phyloP scores from a whole-genome alignment of 2,888 invertebrate genomes.

The Drosophila flavopinicola region DNA sequence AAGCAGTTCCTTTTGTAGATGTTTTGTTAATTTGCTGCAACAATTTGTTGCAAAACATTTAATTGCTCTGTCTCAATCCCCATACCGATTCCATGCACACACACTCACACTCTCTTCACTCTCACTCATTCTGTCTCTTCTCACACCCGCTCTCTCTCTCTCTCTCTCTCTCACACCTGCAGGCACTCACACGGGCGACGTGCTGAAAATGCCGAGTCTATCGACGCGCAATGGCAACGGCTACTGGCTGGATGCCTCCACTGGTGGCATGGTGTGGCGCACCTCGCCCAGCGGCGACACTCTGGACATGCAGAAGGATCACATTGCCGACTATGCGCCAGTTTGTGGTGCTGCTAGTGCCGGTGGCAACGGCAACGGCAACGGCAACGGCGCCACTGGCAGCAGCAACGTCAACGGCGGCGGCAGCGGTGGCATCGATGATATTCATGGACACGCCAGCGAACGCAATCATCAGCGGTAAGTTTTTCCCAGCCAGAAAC shows the following conservation, averaged over 20 bases:
- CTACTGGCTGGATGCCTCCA: slow-evolving; percentile 84
- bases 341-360: slow-evolving; percentile 80
- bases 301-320: slow-evolving; percentile 84
- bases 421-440: slow-evolving; percentile 58
- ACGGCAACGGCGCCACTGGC: slow-evolving; percentile 38
- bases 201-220: slow-evolving; percentile 84
- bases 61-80: slow-evolving; percentile 74
- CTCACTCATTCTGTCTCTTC: background rate
- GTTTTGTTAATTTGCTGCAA: slow-evolving; percentile 63
- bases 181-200: slow-evolving; percentile 84
- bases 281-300: slow-evolving; percentile 82
- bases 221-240: slow-evolving; percentile 83
- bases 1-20: slow-evolving; percentile 31
- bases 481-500: slow-evolving; percentile 47
- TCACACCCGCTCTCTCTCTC: slow-evolving; percentile 3
- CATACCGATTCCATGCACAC: background rate
- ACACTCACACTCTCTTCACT: slow-evolving; percentile 1
- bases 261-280: slow-evolving; percentile 84
- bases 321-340: slow-evolving; percentile 84
- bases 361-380: slow-evolving; percentile 52
- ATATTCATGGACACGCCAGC: slow-evolving; percentile 70
- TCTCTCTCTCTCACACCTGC: slow-evolving; percentile 51
- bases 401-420: slow-evolving; percentile 29
- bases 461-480: slow-evolving; percentile 82
- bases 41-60: slow-evolving; percentile 77